A percentile compares a stretch with the other conserved stretches of the same genome.
These are phyloP conservation scores for Siderastrea radians DNA, from an alignment of 92 coral and sea anemone species.

Conservation along the genomic window DNA sequence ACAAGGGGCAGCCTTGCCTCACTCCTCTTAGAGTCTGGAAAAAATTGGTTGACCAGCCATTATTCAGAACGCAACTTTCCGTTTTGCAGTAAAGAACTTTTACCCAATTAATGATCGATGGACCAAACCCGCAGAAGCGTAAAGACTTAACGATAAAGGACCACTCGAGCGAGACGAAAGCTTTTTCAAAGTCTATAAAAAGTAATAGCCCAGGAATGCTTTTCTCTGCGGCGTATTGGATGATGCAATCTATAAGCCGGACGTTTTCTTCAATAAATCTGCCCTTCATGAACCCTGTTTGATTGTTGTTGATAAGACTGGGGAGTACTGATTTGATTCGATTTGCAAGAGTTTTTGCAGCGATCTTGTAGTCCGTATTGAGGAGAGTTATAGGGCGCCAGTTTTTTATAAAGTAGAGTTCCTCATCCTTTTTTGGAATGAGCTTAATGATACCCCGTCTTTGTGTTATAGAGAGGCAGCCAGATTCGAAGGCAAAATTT, in stretches of 20 bases:
- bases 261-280: neutral
- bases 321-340: conserved; percentile 31
- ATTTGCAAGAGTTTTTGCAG: neutral
- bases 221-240: conserved; percentile 15
- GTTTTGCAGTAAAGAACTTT: conserved; percentile 3
- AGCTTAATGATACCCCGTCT: neutral
- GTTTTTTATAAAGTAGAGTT: conserved; percentile 29
- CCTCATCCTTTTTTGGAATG: conserved; percentile 33
- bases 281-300: conserved; percentile 1
- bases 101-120: conserved; percentile 3
- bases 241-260: conserved; percentile 24
- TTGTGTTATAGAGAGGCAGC: too few species aligned
- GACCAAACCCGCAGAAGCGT: conserved; percentile 10
- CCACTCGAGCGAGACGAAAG: conserved; percentile 35
- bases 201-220: conserved; percentile 34
- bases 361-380: conserved; percentile 24
- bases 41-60: conserved; percentile 25
- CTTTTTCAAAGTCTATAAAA: conserved; percentile 41
- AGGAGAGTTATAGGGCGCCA: conserved; percentile 45
- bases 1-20: too few species aligned
- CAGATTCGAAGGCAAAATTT: too few species aligned
- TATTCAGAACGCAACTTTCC: conserved; percentile 23
- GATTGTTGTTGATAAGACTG: conserved; percentile 36
- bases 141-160: conserved; percentile 17
- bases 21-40: neutral